Evolutionary conservation across 1,140 invertebrate genomes (phyloP).

Genomic region (Bombus waltoni): DNA sequence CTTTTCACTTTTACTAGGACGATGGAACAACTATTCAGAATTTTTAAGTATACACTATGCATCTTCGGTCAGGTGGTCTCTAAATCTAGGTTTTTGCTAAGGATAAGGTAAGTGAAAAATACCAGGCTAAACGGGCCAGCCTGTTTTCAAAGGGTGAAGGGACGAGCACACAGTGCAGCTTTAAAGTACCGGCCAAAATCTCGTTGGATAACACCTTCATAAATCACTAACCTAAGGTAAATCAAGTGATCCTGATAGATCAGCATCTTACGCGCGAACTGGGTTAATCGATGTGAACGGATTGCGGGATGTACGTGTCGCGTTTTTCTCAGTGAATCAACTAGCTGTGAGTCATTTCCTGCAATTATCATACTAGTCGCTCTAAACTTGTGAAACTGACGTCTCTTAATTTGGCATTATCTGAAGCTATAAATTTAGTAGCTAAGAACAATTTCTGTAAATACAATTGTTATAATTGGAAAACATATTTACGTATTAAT

Average conservation of each 20-base stretch:
- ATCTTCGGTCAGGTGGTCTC: constrained; percentile 26
- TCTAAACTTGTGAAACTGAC: not conserved
- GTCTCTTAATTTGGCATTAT: not conserved
- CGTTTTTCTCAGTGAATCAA: not conserved
- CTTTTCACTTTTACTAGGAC: not conserved
- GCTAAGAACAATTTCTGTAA: too few relatives aligned
- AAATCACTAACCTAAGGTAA: constrained; percentile 58
- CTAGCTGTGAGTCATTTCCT: not conserved
- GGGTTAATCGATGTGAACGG: not conserved
- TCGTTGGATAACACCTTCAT: constrained; percentile 53
- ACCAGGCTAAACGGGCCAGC: not conserved
- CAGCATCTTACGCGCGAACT: not conserved
- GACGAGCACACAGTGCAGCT: not conserved
- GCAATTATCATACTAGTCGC: not conserved
- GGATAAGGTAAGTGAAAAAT: constrained; percentile 43
- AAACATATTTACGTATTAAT: not conserved
- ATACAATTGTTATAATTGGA: too few relatives aligned
- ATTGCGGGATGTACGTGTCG: not conserved
- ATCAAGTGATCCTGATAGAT: constrained; percentile 49
- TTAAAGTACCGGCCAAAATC: constrained; percentile 15
- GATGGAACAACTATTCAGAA: constrained; percentile 23
- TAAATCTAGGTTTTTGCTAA: constrained; percentile 36
- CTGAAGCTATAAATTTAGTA: not conserved
- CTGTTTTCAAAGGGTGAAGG: constrained; percentile 17
- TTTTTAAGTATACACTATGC: constrained; percentile 25